Evolutionary conservation across 2,888 invertebrate genomes (phyloP).

Genomic region (Itoplectis maculator): DNA sequence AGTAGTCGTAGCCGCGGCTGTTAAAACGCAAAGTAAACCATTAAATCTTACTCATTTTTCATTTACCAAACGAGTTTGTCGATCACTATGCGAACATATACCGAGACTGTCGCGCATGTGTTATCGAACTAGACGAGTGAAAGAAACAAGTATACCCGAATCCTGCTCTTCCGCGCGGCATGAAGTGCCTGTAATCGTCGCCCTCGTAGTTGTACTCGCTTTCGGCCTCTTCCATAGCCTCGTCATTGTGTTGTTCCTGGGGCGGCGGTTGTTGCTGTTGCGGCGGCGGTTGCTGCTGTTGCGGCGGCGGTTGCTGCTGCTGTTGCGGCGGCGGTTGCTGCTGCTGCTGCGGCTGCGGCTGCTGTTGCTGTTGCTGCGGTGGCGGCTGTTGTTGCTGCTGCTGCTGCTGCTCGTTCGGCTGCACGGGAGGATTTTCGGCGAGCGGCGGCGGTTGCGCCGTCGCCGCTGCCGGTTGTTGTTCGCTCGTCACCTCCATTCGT

Average conservation of each 20-base stretch:
- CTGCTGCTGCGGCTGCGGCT: slow-evolving; percentile 41
- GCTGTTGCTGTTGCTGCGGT: slow-evolving; percentile 46
- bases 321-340: slow-evolving; percentile 38
- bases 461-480: slow-evolving; percentile 73
- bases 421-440: slow-evolving; percentile 51
- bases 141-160: slow-evolving; percentile 82
- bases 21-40: background rate
- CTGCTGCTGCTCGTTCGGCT: slow-evolving; percentile 41
- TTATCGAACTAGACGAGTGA: too few relatives aligned
- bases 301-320: slow-evolving; percentile 39
- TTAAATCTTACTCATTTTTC: too few relatives aligned
- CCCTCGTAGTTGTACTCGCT: slow-evolving; percentile 82
- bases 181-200: slow-evolving; percentile 85
- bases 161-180: slow-evolving; percentile 85
- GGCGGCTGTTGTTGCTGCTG: slow-evolving; percentile 47
- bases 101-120: too few relatives aligned
- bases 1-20: slow-evolving; percentile 69
- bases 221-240: slow-evolving; percentile 81
- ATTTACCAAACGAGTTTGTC: too few relatives aligned
- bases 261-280: slow-evolving; percentile 66
- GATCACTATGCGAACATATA: too few relatives aligned
- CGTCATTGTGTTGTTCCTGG: slow-evolving; percentile 80
- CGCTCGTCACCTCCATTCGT: slow-evolving; percentile 61
- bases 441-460: slow-evolving; percentile 37
- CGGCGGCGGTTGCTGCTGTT: slow-evolving; percentile 33